Evolutionary conservation across 2,113 vertebrate species (phyloP).

Genomic region (Carassius auratus): DNA sequence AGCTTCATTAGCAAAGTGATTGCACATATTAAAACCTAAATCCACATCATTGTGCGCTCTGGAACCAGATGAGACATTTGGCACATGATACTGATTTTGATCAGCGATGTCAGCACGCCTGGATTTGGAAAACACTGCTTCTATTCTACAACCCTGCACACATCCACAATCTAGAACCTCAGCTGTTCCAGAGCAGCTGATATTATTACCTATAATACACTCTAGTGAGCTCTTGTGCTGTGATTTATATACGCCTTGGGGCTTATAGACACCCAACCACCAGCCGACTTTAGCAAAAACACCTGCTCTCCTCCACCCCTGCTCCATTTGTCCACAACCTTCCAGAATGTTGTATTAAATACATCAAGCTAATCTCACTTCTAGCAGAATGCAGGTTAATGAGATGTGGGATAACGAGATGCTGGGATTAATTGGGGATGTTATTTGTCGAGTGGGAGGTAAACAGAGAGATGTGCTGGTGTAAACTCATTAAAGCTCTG

Average conservation of each 20-base stretch:
- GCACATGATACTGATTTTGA: neutral
- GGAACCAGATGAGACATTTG: slow-evolving; percentile 35
- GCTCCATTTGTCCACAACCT: neutral
- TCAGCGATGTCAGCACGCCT: slow-evolving; percentile 20
- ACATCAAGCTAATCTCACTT: neutral
- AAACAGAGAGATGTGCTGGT: slow-evolving; percentile 21
- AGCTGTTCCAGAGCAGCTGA: slow-evolving; percentile 27
- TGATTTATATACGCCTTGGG: slow-evolving; percentile 10
- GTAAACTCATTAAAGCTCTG: slow-evolving; percentile 28
- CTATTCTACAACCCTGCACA: slow-evolving; percentile 8
- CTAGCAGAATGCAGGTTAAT: slow-evolving; percentile 15
- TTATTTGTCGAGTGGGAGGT: slow-evolving; percentile 28
- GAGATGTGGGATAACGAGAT: slow-evolving; percentile 31
- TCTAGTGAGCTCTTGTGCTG: slow-evolving; percentile 32
- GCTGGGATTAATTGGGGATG: slow-evolving; percentile 38
- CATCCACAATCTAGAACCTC: slow-evolving; percentile 22
- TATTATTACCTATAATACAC: slow-evolving; percentile 41
- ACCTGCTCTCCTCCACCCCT: slow-evolving; percentile 46
- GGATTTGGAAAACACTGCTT: slow-evolving; percentile 49
- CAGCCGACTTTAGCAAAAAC: slow-evolving; percentile 11
- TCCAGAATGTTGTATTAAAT: neutral
- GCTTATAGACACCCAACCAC: slow-evolving; percentile 1
- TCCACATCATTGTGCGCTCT: slow-evolving; percentile 10
- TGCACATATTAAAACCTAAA: slow-evolving; percentile 29
- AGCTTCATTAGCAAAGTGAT: slow-evolving; percentile 13